Conservation (phyloP, 2,113 vertebrate species). For the Brachypodius melanocephalos region DNA sequence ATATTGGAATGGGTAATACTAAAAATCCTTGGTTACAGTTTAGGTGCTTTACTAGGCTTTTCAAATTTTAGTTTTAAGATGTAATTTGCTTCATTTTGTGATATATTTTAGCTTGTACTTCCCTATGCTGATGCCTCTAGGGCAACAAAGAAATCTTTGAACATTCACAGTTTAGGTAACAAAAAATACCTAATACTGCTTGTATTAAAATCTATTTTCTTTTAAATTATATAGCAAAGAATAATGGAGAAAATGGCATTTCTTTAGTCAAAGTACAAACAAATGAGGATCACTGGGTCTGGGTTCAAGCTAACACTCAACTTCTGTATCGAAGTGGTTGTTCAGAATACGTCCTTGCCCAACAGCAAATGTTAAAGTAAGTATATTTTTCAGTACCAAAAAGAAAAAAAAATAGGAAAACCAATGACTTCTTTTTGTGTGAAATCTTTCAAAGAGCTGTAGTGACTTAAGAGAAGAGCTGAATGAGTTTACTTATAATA, state of each 20-base stretch:
- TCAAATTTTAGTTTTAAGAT: background rate
- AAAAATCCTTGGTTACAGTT: background rate
- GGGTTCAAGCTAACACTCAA: constrained; percentile 66
- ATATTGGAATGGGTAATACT: background rate
- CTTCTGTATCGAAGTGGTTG: constrained; percentile 67
- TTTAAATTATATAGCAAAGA: constrained; percentile 65
- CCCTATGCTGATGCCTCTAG: background rate
- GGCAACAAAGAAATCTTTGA: background rate
- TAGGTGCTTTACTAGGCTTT: background rate
- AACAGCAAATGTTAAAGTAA: constrained; percentile 70
- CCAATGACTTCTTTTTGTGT: background rate
- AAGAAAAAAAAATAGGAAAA: background rate
- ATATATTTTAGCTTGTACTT: background rate
- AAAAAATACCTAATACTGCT: background rate
- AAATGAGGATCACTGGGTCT: constrained; percentile 74
- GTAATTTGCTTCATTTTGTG: background rate
- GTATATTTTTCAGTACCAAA: background rate
- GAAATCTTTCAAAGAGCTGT: background rate
- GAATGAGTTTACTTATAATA: background rate
- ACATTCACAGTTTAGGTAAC: background rate
- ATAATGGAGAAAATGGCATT: constrained; percentile 67
- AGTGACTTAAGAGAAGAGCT: background rate
- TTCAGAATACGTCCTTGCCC: constrained; percentile 62
- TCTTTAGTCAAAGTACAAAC: constrained; percentile 67
- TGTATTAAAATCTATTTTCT: background rate